Evolutionary conservation across 2,888 invertebrate species (phyloP), one percentile per base, ranked within the genome.

Genomic region (Parnassius apollo): DNA sequence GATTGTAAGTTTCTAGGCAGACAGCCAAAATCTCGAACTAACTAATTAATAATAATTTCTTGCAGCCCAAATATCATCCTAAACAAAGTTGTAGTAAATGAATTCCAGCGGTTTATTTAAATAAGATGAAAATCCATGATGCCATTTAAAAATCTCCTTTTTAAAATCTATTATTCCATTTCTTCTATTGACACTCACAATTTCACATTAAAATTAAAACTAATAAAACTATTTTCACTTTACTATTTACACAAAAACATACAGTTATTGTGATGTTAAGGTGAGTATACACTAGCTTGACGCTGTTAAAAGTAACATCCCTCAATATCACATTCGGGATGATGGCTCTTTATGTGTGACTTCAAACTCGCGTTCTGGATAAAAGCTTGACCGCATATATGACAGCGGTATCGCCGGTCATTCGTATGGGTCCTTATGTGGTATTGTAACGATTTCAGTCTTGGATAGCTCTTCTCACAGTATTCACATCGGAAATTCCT

Each of bases 391-490:
- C 86, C 91, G 65, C 94, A 94, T 62, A 88, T 81, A 59, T 92
- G 86, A 66, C 94, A 94, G 1, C 93, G 75, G 61, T 93, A 93
- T 8, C 93, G 80, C 22, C 93, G 84, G 65, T 94, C 93, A 4
- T 94, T 93, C 0, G 93, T 93, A 68, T 94, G 94, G 0, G 93
- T 93, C 52, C 94, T 74, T 68, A 93, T 91, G 70, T 94, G 94
- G 42, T 93, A 93, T 52, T 93, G 93, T 42, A 94, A 69, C 0
- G 93, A 93, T 48, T 93, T 93, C 7, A 93, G 78, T 59, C 94
- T 85, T 0, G 94, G 93, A 71, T 94, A 94, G 18, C 91, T 91
- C 67, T 94, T 94, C 2, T 93, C 93, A 72, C 94, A 94, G 51
- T 92, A 86, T 42, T 92, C 91, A 71, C 94, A 94, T 2, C 92